Base-by-base conservation (phyloP, 2,113 vertebrate species). In the Thunnus maccoyii region DNA sequence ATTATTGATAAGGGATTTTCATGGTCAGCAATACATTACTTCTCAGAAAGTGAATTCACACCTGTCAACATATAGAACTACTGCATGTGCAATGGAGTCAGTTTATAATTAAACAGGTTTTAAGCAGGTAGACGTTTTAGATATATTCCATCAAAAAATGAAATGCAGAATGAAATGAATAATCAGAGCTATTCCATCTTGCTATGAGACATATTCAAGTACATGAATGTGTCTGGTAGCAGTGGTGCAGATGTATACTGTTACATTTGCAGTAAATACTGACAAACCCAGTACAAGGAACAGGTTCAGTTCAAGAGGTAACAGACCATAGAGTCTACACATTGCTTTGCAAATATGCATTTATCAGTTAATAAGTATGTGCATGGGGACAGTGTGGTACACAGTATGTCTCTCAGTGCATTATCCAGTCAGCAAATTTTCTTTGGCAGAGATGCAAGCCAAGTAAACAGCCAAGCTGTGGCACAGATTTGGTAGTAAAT, bases 341-440 rank as follows among this genome's bases (percentile, higher is more conserved):
- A 52, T 72, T 71, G 66, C 62, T 64, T 72, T 82, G 55, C 54
- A 55, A 82, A 81, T 72, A 76, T 80, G 61, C 61, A 85, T 83
- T 80, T 52, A 77, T 83, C 78, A 70, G 70, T 82, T 76, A 52
- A 76, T 79, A 72, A 57, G 56, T 50, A 66, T 47, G 76, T 79
- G 77, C 67, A 54, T 51, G n/a, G 65, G 72, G 67, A 62, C n/a
- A 13, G 72, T 48, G 64, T 52, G 65, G 66, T 65, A 32, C 72
- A 72, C 89, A 74, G 78, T 60, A 36, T 78, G 78, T 64, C 17
- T 78, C 78, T 65, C 44, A 18, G 27, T 75, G 72, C 65, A 83
- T 89, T 89, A 86, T 88, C 86, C 83, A 90, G 57, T 90, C 86
- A 89, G 88, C 86, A 89, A 20, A 67, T 85, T 83, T 86, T 72